Base-by-base conservation (phyloP, 2,113 vertebrate species). In the Myrmecophaga tridactyla region DNA sequence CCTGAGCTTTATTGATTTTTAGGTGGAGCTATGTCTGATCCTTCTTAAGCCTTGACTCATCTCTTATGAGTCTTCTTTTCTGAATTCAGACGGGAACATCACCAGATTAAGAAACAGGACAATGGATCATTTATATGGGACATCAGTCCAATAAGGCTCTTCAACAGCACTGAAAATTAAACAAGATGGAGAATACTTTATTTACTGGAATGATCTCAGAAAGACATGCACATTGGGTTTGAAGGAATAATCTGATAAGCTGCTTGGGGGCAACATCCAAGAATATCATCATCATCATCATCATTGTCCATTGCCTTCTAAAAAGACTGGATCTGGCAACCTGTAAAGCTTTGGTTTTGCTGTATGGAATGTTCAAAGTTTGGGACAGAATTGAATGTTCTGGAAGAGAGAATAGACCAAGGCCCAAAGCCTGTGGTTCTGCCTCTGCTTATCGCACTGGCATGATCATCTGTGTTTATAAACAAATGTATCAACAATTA, bases 41-140 rank as follows among this genome's bases (percentile, higher is more conserved):
- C 77, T 92, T 78, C 76, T 82, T 95, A 95, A 97, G 72, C 51
- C 34, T 41, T 95, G 96, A 96, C 92, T 96, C 88, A 81, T 69
- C 17, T 67, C 48, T 92, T 89, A 34, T 34, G 4, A 60, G 77
- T 86, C 56, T 93, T 92, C 60, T 70, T 34, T 81, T 90, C 87
- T 70, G 41, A 95, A 93, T 41, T 85, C 87, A 82, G 92, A 75
- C 46, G 65, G 94, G 67, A 92, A 77, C 81, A 85, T 6, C 25
- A 60, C 39, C 80, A 96, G 87, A 95, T 86, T 84, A 82, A 95
- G 27, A 88, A 36, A 25, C 39, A 76, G 39, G 14, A 13, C 51
- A 41, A 29, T 34, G n/a, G 69, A 41, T 70, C 13, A 14, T 94
- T 80, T 62, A 17, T 87, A 53, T 53, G 29, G 88, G 48, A 31